Evolutionary conservation across 92 coral and sea anemone genomes (phyloP).

Genomic region (Galaxea fascicularis): DNA sequence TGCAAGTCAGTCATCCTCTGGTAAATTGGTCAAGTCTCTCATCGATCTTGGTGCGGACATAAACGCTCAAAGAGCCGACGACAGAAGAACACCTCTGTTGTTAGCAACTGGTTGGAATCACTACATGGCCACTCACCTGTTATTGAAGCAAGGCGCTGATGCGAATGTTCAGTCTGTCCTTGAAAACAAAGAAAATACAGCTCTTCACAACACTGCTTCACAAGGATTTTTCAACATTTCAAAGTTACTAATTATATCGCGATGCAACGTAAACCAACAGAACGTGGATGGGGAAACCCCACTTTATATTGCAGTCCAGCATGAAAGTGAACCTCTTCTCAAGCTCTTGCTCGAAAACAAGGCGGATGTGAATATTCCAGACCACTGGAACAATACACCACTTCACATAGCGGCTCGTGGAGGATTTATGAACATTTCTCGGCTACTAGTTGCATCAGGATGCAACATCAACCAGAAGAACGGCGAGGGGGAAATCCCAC

Average conservation of each 20-base stretch:
- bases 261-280: neutral
- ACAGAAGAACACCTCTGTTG: neutral
- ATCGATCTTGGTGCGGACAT: slow-evolving; percentile 14
- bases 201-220: neutral
- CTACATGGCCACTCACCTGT: neutral
- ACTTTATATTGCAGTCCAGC: neutral
- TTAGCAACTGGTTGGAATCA: neutral
- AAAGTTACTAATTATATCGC: neutral
- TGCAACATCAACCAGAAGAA: neutral
- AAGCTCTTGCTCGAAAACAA: no score
- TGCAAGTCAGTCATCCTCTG: slow-evolving; percentile 2
- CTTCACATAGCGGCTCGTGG: neutral
- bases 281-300: neutral
- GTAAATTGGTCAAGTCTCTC: neutral
- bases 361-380: neutral
- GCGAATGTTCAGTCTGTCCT: neutral
- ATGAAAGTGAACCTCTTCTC: neutral
- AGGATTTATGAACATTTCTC: neutral
- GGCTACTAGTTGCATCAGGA: neutral
- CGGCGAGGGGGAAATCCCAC: neutral
- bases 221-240: neutral
- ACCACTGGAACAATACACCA: neutral
- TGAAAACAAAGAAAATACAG: neutral
- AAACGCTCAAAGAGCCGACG: neutral
- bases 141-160: neutral